These are phyloP conservation scores for Perca schrenkii DNA, from an alignment of 2,113 vertebrate genomes.

Conservation along the genomic window DNA sequence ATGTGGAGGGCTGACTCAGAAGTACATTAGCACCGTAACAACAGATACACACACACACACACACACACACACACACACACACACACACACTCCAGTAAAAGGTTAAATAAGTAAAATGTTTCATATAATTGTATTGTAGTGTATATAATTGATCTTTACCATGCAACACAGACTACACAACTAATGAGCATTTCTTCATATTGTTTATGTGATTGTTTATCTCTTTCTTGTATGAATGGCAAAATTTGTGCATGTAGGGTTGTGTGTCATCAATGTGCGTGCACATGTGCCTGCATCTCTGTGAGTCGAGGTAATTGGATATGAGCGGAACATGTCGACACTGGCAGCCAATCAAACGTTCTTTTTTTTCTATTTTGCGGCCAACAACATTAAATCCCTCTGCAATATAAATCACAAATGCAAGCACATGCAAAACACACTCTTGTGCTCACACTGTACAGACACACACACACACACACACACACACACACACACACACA, in stretches of 20 bases:
- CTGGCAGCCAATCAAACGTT: conserved; percentile 72
- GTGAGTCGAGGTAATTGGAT: conserved; percentile 64
- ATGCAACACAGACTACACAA: background rate
- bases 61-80: conserved; percentile 24
- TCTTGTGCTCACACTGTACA: background rate
- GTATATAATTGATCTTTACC: background rate
- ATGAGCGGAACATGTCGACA: conserved; percentile 69
- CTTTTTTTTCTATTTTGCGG: conserved; percentile 49
- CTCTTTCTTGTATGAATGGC: conserved; percentile 23
- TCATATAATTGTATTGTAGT: no score
- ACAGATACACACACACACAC: conserved; percentile 13
- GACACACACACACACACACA: background rate
- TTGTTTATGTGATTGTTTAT: background rate
- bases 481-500: conserved; percentile 6
- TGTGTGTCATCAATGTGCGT: conserved; percentile 22
- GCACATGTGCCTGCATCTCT: conserved; percentile 15
- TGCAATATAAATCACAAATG: conserved; percentile 36
- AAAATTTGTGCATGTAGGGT: background rate
- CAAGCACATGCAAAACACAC: conserved; percentile 10
- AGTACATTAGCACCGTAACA: background rate
- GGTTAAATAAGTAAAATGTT: background rate
- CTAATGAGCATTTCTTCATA: conserved; percentile 3
- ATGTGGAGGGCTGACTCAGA: conserved; percentile 19
- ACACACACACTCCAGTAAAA: background rate
- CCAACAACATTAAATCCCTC: conserved; percentile 65